Conservation (phyloP, 2,113 vertebrate species). For the Boleophthalmus pectinirostris region DNA sequence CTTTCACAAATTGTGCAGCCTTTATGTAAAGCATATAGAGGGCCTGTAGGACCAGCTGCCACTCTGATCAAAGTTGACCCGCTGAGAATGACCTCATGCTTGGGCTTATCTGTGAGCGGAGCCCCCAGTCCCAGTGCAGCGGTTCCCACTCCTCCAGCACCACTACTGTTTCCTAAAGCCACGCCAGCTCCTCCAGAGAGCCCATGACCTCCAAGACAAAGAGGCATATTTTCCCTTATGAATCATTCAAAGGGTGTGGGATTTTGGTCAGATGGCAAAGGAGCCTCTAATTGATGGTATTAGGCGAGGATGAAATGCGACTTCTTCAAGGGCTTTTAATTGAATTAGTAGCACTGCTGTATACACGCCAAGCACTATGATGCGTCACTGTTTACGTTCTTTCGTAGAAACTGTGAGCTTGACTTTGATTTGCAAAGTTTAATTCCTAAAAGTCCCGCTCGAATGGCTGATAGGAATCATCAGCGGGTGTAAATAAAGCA, state of each 20-base stretch:
- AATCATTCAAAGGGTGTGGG: slow-evolving; percentile 72
- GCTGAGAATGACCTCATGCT: slow-evolving; percentile 55
- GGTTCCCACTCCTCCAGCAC: slow-evolving; percentile 64
- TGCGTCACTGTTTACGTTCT: slow-evolving; percentile 26
- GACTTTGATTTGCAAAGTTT: slow-evolving; percentile 11
- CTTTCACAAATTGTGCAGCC: neutral
- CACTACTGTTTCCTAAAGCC: slow-evolving; percentile 66
- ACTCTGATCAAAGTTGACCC: slow-evolving; percentile 45
- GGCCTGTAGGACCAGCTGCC: slow-evolving; percentile 37
- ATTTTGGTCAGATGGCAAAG: slow-evolving; percentile 64
- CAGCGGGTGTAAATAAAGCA: slow-evolving; percentile 30
- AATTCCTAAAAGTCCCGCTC: slow-evolving; percentile 24
- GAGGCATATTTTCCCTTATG: slow-evolving; percentile 75
- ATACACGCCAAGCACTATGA: slow-evolving; percentile 28
- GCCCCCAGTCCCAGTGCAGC: slow-evolving; percentile 28
- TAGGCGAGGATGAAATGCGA: slow-evolving; percentile 56
- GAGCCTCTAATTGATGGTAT: slow-evolving; percentile 67
- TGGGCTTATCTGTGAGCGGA: slow-evolving; percentile 50
- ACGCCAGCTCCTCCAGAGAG: slow-evolving; percentile 60
- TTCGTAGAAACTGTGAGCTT: slow-evolving; percentile 23
- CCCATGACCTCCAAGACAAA: slow-evolving; percentile 67
- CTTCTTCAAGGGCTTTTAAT: slow-evolving; percentile 64
- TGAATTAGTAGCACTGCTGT: slow-evolving; percentile 55
- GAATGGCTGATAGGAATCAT: slow-evolving; percentile 21
- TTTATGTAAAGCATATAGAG: slow-evolving; percentile 1